These are phyloP conservation scores for Macrotrachela quadricornifera DNA, from an alignment of 1,140 invertebrate species.

Conservation along the genomic window DNA sequence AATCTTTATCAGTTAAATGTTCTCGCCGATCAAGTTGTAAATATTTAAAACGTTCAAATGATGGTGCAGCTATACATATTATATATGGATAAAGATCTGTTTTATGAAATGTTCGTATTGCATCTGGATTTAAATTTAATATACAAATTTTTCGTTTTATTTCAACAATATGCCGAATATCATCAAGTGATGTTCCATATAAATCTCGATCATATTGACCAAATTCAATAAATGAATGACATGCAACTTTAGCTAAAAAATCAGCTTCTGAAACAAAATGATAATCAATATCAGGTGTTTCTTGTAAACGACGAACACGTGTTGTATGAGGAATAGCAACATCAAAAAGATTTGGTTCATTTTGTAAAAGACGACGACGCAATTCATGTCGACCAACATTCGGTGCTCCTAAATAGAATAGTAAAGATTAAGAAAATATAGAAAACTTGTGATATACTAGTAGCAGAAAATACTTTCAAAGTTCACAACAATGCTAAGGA, in stretches of 20 bases:
- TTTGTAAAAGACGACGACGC: slow-evolving; percentile 71
- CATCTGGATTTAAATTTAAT: too few species aligned
- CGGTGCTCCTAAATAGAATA: slow-evolving; percentile 62
- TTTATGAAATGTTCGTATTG: too few species aligned
- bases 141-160: slow-evolving; percentile 87
- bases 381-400: slow-evolving; percentile 92
- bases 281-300: slow-evolving; percentile 83
- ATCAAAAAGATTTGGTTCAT: slow-evolving; percentile 70
- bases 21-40: too few species aligned
- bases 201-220: slow-evolving; percentile 91
- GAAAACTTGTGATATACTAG: too few species aligned
- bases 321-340: slow-evolving; percentile 57
- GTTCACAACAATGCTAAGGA: too few species aligned
- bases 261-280: slow-evolving; percentile 80
- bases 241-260: slow-evolving; percentile 76
- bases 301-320: slow-evolving; percentile 61
- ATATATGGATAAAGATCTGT: too few species aligned
- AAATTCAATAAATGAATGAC: slow-evolving; percentile 81
- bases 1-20: too few species aligned
- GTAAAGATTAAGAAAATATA: too few species aligned
- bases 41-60: too few species aligned
- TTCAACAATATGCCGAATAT: slow-evolving; percentile 70
- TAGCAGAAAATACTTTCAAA: too few species aligned
- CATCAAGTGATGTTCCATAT: slow-evolving; percentile 83
- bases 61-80: too few species aligned